A percentile compares a stretch with the other conserved stretches of the same genome.
phyloP scores from a whole-genome alignment of 2,797 vertebrate species.

The Characodon lateralis region DNA sequence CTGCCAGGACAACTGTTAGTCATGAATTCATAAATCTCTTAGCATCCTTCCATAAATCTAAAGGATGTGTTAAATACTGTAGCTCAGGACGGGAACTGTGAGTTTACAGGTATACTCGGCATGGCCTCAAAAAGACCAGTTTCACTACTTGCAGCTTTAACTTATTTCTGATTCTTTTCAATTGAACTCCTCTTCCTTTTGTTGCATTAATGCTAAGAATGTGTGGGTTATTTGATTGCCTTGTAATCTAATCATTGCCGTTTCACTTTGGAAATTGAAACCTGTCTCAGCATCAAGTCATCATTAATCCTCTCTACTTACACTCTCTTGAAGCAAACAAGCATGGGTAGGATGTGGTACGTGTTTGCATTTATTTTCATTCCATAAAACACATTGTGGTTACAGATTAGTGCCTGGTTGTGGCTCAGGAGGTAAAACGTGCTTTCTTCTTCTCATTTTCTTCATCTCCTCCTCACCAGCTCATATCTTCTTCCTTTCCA shows the following conservation, averaged over 20 bases:
- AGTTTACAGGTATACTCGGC: too few relatives aligned
- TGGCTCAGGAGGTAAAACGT: not conserved
- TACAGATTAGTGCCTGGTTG: slow-evolving; percentile 8
- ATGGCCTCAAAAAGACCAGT: not conserved
- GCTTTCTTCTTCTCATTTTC: not conserved
- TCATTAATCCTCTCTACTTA: slow-evolving; percentile 7
- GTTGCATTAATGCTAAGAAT: slow-evolving; percentile 8
- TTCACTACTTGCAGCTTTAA: not conserved
- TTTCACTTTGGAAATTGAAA: slow-evolving; percentile 23
- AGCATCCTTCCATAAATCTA: not conserved
- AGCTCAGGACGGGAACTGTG: not conserved
- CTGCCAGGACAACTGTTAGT: not conserved
- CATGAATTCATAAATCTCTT: not conserved
- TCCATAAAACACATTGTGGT: not conserved
- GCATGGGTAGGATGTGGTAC: not conserved
- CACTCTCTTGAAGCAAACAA: not conserved
- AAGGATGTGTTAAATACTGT: not conserved
- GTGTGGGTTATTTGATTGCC: slow-evolving; percentile 14
- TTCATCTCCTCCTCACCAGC: slow-evolving; percentile 4
- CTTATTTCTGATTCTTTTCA: not conserved
- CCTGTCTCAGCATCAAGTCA: not conserved
- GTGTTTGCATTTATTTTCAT: slow-evolving; percentile 2
- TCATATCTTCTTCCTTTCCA: slow-evolving; percentile 12
- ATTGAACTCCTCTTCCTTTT: slow-evolving; percentile 11
- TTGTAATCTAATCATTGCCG: slow-evolving; percentile 19